Evolutionary conservation across 2,888 invertebrate species (phyloP).

Genomic region (Tetragonisca angustula): DNA sequence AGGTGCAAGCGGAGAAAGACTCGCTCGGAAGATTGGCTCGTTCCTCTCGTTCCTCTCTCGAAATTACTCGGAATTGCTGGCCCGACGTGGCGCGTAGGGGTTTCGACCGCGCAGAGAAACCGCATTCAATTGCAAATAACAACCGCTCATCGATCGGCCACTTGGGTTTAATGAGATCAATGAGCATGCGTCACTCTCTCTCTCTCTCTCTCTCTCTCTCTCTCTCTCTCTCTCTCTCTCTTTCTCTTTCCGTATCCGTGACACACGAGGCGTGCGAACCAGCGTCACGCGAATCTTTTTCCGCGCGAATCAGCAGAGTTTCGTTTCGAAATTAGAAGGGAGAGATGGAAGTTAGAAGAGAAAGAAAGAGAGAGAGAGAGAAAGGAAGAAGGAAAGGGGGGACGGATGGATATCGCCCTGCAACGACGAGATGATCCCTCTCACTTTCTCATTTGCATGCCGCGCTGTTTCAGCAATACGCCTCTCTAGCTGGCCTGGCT

Average conservation of each 20-base stretch:
- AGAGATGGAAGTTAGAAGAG: conserved; percentile 23
- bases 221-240: not conserved
- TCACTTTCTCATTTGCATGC: conserved; percentile 43
- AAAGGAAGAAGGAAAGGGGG: not conserved
- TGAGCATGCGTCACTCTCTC: conserved; percentile 37
- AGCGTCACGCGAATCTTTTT: not conserved
- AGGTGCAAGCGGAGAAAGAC: too few species aligned
- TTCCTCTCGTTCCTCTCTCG: not conserved
- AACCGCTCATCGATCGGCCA: conserved; percentile 36
- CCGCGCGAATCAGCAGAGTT: conserved; percentile 34
- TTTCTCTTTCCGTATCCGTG: not conserved
- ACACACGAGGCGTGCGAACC: not conserved
- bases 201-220: too few species aligned
- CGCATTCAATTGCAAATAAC: conserved; percentile 34
- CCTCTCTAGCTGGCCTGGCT: not conserved
- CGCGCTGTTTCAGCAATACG: conserved; percentile 59
- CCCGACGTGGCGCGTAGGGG: not conserved
- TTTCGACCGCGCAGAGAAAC: not conserved
- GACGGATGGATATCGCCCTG: not conserved
- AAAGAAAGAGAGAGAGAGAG: not conserved
- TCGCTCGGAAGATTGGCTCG: not conserved
- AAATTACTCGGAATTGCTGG: not conserved
- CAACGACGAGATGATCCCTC: conserved; percentile 42
- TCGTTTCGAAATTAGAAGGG: conserved; percentile 5
- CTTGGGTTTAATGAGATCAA: conserved; percentile 45